Evolutionary conservation across 2,113 vertebrate species (phyloP), one percentile per base, ranked within the genome.

Genomic region (Crotophaga sulcirostris): DNA sequence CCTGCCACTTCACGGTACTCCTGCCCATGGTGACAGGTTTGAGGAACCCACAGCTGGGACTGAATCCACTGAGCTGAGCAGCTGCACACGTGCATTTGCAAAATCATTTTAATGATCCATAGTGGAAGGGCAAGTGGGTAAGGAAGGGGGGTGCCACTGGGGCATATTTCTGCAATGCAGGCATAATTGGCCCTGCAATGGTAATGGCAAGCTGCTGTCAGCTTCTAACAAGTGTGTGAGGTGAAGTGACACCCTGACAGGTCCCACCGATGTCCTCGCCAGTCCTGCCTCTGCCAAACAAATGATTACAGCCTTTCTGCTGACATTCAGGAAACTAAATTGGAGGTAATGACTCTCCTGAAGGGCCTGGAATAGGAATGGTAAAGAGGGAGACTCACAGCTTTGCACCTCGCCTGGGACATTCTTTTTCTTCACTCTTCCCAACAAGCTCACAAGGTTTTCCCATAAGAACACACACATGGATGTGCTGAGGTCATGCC

Each of bases 171-270:
- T 73, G 83, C 82, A 60, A 73, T 64, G 17, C 72, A 93, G 80
- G 94, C 76, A 95, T 97, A 97, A 97, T 97, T 97, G 96, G 93
- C 31, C 52, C 60, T 78, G 96, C 93, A 63, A 4, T 33, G 10
- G 83, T 36, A 59, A 68, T 4, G 10, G 60, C 74, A 82, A 73
- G 60, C 49, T 54, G 91, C 94, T 82, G 84, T 79, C 95, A 95
- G 81, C 54, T 68, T 88, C 89, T 89, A 74, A 69, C 91, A 80
- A 94, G 83, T 12, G 11, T 75, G 79, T 2, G 16, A 83, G 89
- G 74, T 67, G 87, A 87, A 84, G 91, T 88, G 95, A 97, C 87
- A 90, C 70, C 26, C 63, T 31, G 89, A 94, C 91, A 91, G 92
- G 64, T 54, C 52, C 78, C 8, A 23, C 28, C 6, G 1, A 51